Percentiles rank a stretch among this genome's conserved stretches.
phyloP scores from a whole-genome alignment of 2,113 vertebrate genomes.

The Carassius gibelio region DNA sequence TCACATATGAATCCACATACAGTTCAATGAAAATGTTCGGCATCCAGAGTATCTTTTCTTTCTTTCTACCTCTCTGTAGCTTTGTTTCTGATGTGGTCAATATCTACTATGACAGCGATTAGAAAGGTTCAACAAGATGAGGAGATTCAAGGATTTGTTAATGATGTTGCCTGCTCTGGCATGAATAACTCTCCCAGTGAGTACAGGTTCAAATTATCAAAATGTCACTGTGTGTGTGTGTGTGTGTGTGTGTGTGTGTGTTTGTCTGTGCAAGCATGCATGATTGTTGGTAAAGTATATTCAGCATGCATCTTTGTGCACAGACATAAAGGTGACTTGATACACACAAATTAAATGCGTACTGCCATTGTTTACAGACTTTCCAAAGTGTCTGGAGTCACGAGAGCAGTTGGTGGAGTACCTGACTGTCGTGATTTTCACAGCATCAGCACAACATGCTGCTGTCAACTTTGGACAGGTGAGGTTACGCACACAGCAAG shows the following conservation, averaged over 20 bases:
- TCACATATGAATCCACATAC: background rate
- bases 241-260: too few relatives aligned
- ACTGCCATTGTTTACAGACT: constrained; percentile 72
- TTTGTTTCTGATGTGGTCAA: constrained; percentile 84
- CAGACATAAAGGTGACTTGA: too few relatives aligned
- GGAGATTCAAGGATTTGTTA: constrained; percentile 91
- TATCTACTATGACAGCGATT: constrained; percentile 86
- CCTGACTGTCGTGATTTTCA: constrained; percentile 57
- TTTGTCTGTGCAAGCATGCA: background rate
- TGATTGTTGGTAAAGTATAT: background rate
- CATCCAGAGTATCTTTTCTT: too few relatives aligned
- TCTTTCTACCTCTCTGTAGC: constrained; percentile 64
- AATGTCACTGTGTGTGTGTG: background rate
- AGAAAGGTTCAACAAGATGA: constrained; percentile 79
- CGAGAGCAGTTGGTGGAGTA: constrained; percentile 41
- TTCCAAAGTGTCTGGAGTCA: constrained; percentile 83
- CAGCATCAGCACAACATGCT: background rate
- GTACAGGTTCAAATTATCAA: background rate
- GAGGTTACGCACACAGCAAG: background rate
- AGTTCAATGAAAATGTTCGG: background rate
- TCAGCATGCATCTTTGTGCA: background rate
- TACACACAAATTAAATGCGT: background rate
- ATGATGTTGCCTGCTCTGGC: constrained; percentile 82
- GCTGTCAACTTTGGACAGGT: background rate
- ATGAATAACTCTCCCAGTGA: constrained; percentile 81